Percentiles rank a stretch among this genome's conserved stretches.
phyloP scores from a whole-genome alignment of 2,113 vertebrate species.

The Turnix velox region DNA sequence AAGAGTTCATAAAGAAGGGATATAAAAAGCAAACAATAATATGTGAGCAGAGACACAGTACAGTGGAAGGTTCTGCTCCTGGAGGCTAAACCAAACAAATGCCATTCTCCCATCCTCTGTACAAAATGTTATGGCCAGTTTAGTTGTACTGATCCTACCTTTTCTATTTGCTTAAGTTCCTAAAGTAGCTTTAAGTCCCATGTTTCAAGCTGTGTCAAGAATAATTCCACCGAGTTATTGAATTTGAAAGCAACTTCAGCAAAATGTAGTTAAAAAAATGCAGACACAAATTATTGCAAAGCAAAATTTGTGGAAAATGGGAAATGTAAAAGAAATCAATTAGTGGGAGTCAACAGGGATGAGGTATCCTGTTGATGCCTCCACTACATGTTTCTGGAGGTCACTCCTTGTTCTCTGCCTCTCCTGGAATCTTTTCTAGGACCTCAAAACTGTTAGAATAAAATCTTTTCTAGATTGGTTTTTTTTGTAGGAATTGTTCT shows the following conservation, averaged over 20 bases:
- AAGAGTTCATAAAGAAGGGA: conserved; percentile 5
- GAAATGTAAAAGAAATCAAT: neutral
- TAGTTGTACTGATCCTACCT: neutral
- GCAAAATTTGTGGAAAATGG: neutral
- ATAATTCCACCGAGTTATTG: neutral
- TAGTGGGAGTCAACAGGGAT: neutral
- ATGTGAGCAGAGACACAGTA: neutral
- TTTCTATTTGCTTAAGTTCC: neutral
- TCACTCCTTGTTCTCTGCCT: neutral
- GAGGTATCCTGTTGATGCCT: too few species aligned
- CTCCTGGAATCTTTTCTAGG: neutral
- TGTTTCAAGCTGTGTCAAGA: neutral
- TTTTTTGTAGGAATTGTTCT: neutral
- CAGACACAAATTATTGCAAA: neutral
- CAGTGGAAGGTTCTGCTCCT: neutral
- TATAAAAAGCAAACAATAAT: conserved; percentile 10
- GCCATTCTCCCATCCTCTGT: neutral
- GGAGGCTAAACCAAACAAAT: neutral
- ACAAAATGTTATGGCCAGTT: neutral
- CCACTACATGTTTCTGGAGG: neutral
- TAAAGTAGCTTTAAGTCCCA: neutral
- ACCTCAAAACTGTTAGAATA: too few species aligned
- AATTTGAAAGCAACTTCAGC: neutral
- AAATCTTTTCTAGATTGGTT: neutral
- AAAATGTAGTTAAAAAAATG: neutral